Conservation (phyloP, 2,113 vertebrate genomes). For the Irena cyanogastra region DNA sequence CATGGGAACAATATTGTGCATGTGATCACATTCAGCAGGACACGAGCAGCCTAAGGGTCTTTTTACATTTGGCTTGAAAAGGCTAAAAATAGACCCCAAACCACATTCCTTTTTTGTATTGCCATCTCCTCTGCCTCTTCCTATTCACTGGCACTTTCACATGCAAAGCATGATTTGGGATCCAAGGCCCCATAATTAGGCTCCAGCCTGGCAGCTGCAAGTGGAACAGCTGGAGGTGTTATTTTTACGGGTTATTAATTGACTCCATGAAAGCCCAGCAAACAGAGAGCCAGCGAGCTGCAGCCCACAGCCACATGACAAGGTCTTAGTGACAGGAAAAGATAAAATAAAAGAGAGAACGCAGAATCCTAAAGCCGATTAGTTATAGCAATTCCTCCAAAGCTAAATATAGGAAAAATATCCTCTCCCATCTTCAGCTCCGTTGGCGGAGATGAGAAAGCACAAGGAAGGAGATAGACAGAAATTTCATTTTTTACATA, state of each 20-base stretch:
- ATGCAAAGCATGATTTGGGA: background rate
- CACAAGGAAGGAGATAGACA: background rate
- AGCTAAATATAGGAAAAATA: conserved; percentile 34
- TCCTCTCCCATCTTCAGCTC: conserved; percentile 10
- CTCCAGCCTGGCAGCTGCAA: background rate
- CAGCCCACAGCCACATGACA: background rate
- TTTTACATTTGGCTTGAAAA: conserved; percentile 40
- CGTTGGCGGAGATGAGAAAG: background rate
- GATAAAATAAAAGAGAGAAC: conserved; percentile 41
- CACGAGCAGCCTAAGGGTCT: conserved; percentile 32
- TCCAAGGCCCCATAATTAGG: background rate
- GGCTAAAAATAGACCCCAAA: conserved; percentile 49
- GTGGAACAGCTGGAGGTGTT: conserved; percentile 39
- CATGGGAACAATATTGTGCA: background rate
- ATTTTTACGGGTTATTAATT: conserved; percentile 32
- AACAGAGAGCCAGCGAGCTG: background rate
- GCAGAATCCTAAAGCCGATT: background rate
- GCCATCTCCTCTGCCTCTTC: background rate
- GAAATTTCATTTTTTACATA: conserved; percentile 7
- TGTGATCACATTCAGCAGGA: conserved; percentile 18
- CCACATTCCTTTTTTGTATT: background rate
- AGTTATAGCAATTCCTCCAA: conserved; percentile 38
- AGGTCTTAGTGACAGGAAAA: background rate
- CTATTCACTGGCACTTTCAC: background rate
- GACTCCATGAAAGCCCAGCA: background rate